Conservation (phyloP, 2,113 vertebrate genomes). For the Corvus moneduloides region DNA sequence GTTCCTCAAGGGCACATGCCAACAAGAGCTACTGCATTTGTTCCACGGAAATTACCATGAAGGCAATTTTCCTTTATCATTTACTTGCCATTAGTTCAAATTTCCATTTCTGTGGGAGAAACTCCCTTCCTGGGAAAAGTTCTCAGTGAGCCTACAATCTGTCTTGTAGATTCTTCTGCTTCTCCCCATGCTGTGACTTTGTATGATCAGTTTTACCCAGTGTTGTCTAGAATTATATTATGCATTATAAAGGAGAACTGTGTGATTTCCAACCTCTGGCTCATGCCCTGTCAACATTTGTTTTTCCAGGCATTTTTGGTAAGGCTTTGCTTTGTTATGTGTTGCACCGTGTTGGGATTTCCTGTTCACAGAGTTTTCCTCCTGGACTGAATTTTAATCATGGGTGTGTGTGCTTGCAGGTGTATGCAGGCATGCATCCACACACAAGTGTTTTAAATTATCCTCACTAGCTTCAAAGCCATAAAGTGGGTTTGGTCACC, state of each 20-base stretch:
- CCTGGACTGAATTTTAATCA: neutral
- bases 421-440: no score
- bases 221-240: neutral
- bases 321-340: neutral
- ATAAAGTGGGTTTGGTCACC: neutral
- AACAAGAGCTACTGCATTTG: neutral
- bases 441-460: neutral
- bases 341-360: neutral
- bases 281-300: neutral
- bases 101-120: neutral
- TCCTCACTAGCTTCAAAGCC: neutral
- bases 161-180: neutral
- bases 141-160: neutral
- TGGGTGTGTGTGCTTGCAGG: neutral
- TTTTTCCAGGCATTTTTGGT: neutral
- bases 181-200: neutral
- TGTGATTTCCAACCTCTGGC: neutral
- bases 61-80: neutral
- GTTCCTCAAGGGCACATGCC: neutral
- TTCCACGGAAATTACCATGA: neutral
- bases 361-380: neutral
- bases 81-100: neutral
- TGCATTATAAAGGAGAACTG: neutral
- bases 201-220: neutral
- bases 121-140: neutral